Percentiles rank a stretch among this genome's conserved stretches.
Conservation (phyloP, 1,140 invertebrate species). For the Leptinotarsa texana region DNA sequence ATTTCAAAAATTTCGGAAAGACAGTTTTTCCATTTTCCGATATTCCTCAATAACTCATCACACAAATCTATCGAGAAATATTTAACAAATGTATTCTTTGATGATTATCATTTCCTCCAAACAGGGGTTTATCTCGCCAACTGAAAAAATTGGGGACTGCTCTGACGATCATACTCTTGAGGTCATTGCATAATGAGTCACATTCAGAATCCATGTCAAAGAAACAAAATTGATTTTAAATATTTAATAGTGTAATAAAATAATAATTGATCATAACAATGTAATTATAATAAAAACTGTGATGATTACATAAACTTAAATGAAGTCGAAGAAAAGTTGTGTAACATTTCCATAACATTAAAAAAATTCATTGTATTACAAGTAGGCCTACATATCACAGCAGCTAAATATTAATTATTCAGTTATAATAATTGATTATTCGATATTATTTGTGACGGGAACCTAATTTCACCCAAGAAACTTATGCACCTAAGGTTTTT, state of each 20-base stretch:
- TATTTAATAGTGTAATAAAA: constrained; percentile 16
- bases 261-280: constrained; percentile 20
- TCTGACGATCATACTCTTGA: too few species aligned
- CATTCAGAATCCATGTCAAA: not conserved
- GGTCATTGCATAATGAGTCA: too few species aligned
- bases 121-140: too few species aligned
- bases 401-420: constrained; percentile 17
- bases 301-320: constrained; percentile 20
- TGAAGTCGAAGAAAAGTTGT: constrained; percentile 3
- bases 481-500: too few species aligned
- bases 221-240: constrained; percentile 9
- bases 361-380: constrained; percentile 22
- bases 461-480: not conserved
- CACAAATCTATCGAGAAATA: too few species aligned
- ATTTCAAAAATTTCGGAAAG: too few species aligned
- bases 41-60: too few species aligned
- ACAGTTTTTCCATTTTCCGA: too few species aligned
- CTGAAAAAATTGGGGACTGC: too few species aligned
- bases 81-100: too few species aligned
- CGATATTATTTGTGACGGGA: not conserved
- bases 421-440: constrained; percentile 15
- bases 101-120: too few species aligned
- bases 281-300: constrained; percentile 17
- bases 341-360: constrained; percentile 23
- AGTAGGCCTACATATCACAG: constrained; percentile 20